Percentiles rank a stretch among this genome's conserved stretches.
These are phyloP conservation scores for Trichoplusia ni DNA, from an alignment of 1,140 invertebrate species.

Conservation along the genomic window DNA sequence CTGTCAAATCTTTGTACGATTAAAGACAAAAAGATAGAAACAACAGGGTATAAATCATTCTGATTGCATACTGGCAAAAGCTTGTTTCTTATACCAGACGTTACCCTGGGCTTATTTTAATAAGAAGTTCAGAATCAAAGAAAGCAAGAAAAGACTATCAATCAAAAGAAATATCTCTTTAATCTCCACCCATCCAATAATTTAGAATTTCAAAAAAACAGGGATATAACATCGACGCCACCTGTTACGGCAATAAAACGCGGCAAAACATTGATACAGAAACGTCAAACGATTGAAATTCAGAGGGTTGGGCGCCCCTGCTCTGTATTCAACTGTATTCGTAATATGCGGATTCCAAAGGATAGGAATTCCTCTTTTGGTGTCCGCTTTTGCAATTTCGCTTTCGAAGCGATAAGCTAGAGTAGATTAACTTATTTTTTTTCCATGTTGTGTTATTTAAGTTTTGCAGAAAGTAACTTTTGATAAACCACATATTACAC, in stretches of 20 bases:
- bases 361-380: conserved; percentile 3
- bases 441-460: too few relatives aligned
- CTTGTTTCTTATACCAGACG: too few relatives aligned
- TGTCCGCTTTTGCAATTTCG: conserved; percentile 4
- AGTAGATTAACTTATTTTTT: too few relatives aligned
- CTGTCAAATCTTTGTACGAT: too few relatives aligned
- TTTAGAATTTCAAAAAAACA: conserved; percentile 16
- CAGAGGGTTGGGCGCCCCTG: conserved; percentile 17
- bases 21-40: too few relatives aligned
- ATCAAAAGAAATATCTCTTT: too few relatives aligned
- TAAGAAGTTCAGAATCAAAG: too few relatives aligned
- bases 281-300: conserved; percentile 35
- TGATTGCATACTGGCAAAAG: too few relatives aligned
- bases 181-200: background rate
- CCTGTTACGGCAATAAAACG: conserved; percentile 27
- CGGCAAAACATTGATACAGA: conserved; percentile 29
- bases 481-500: background rate
- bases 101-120: too few relatives aligned
- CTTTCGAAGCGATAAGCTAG: background rate
- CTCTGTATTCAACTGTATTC: conserved; percentile 32
- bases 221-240: conserved; percentile 20
- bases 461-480: too few relatives aligned
- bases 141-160: too few relatives aligned
- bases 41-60: too few relatives aligned
- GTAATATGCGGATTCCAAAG: conserved; percentile 20